Base-by-base conservation (phyloP, 37 sponge, comb jelly and placozoan genomes). In the Haliclona indistincta region DNA sequence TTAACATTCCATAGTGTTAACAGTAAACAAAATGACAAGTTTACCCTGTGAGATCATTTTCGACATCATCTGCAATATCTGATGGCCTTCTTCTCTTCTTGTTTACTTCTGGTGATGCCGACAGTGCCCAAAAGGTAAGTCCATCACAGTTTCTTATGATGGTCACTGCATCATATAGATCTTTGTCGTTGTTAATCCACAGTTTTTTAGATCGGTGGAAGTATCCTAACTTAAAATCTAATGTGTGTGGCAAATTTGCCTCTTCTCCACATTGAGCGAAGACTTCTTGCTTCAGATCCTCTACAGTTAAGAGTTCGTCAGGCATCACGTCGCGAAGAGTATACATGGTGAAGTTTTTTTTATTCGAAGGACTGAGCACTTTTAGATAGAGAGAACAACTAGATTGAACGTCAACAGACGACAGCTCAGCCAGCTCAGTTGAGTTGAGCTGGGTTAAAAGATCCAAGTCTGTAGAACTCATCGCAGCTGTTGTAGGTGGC, bases 81-180 rank as follows among this genome's bases (percentile, higher is more conserved):
- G 56, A 55, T 55, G 3, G 3, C 56, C 56, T 55, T 7, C 2
- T 55, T 3, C 56, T 23, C 26, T 55, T 55, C 56, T 55, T 55
- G 7, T 28, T 7, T 2, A 3, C 26, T 55, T 55, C 26, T 2
- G n/a, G 26, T 7, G 56, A 23, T 28, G 56, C 26, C 6, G 26
- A 23, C 56, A 55, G 56, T 7, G 56, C 56, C 56, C 56, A 55
- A 23, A 55, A 55, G 56, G 56, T 55, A 55, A 55, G 56, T 55
- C 56, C 26, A 23, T 55, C 56, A 2, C 56, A 23, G 26, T 5
- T 55, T 23, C 56, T 23, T 5, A 55, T 2, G 26, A 55, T 55
- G 26, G n/a, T 28, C 56, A 23, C n/a, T 28, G 56, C 56, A 55
- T 55, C 56, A 55, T 55, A 3, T 3, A 55, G 56, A 28, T 55